Percentiles rank a stretch among this genome's conserved stretches.
Conservation (phyloP, 92 coral and sea anemone species). For the Bergia sp. region DNA sequence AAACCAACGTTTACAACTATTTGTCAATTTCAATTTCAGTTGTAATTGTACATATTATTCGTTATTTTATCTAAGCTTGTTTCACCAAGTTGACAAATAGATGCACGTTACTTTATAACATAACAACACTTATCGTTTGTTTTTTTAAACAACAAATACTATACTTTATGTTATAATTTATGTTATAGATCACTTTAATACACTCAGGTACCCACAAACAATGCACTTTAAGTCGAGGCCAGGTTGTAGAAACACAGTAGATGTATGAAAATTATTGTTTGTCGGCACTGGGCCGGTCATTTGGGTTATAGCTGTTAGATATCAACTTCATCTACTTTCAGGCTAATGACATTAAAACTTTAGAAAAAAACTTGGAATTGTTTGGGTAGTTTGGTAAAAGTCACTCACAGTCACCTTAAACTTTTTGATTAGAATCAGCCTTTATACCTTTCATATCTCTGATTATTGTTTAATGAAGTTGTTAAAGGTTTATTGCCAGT, state of each 20-base stretch:
- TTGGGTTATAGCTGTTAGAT: no score
- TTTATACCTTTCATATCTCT: not conserved
- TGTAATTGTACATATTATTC: not conserved
- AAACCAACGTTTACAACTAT: not conserved
- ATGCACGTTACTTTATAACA: not conserved
- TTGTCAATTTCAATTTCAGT: not conserved
- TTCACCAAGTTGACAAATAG: not conserved
- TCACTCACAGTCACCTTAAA: not conserved
- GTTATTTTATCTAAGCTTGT: not conserved
- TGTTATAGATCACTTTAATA: no score
- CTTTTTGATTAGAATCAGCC: not conserved
- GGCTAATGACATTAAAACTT: no score
- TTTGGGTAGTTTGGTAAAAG: no score
- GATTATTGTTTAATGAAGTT: slow-evolving; percentile 17
- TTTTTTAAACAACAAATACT: not conserved
- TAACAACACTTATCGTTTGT: not conserved
- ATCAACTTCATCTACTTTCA: no score
- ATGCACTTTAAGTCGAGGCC: no score
- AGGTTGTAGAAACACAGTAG: no score
- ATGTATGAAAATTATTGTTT: no score
- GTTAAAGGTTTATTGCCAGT: slow-evolving; percentile 54
- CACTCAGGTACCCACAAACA: no score
- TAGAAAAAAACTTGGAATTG: not conserved
- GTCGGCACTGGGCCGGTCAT: no score
- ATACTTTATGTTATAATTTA: no score